Percentiles rank a stretch among this genome's conserved stretches.
Conservation (phyloP, 2,797 vertebrate genomes). For the Sebastes alutus region DNA sequence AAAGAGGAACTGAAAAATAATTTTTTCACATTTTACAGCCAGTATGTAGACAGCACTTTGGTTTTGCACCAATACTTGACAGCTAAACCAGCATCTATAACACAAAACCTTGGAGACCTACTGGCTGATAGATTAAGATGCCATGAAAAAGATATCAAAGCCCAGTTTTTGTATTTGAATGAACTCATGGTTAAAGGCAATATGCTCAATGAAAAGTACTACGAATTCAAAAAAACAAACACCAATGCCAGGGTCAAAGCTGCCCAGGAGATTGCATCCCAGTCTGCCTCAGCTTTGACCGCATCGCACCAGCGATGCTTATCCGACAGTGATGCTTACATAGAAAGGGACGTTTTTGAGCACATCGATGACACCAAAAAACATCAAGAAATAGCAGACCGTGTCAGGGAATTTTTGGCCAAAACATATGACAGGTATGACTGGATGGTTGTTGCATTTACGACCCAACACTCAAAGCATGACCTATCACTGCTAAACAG, state of each 20-base stretch:
- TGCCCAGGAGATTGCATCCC: background rate
- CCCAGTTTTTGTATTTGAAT: slow-evolving; percentile 2
- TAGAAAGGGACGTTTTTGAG: slow-evolving; percentile 11
- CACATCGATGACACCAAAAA: background rate
- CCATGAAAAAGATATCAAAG: slow-evolving; percentile 13
- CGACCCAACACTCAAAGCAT: background rate
- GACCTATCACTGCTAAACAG: background rate
- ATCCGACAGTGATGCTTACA: background rate
- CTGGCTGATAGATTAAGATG: slow-evolving; percentile 3
- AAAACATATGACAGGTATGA: slow-evolving; percentile 5
- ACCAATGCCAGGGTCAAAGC: background rate
- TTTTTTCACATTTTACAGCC: background rate
- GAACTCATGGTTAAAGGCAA: background rate
- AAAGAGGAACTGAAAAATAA: background rate
- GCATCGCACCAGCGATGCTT: background rate
- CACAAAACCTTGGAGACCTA: background rate
- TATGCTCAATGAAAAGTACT: background rate
- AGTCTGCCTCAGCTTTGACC: background rate
- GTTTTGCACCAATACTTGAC: background rate
- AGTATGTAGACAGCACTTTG: background rate
- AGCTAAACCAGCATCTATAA: background rate
- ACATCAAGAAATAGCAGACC: background rate
- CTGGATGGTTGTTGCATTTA: slow-evolving; percentile 18
- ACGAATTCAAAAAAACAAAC: background rate
- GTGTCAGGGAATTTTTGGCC: background rate